These are phyloP conservation scores for Diadumene lineata DNA, from an alignment of 92 coral and sea anemone genomes.

Conservation along the genomic window DNA sequence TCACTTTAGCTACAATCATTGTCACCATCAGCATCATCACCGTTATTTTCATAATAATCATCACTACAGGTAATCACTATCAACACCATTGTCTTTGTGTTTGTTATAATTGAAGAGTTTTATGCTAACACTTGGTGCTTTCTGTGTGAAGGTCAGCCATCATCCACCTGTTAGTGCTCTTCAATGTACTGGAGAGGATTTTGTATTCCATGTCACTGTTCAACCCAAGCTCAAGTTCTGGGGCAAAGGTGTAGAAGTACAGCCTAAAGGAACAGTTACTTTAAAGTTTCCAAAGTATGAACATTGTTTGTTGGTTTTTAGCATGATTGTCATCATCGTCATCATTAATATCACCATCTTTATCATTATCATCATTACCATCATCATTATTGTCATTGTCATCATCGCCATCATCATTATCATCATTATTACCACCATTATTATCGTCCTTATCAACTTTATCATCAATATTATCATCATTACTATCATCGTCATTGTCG, in stretches of 20 bases:
- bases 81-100: neutral
- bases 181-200: constrained; percentile 80
- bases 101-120: neutral
- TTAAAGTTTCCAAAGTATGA: constrained; percentile 93
- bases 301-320: too few relatives aligned
- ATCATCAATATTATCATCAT: neutral
- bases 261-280: constrained; percentile 96
- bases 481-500: neutral
- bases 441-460: too few relatives aligned
- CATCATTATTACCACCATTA: constrained; percentile 1
- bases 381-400: neutral
- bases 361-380: neutral
- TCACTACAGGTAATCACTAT: neutral
- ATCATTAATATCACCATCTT: too few relatives aligned
- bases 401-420: neutral
- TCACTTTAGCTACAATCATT: neutral
- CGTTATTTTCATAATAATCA: neutral
- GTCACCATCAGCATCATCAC: neutral
- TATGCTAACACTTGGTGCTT: too few relatives aligned
- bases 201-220: constrained; percentile 92
- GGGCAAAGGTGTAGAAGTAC: constrained; percentile 98
- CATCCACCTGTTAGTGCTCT: constrained; percentile 98
- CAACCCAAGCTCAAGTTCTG: constrained; percentile 97
- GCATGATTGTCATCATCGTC: too few relatives aligned
- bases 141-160: constrained; percentile 79